Evolutionary conservation across 1,140 invertebrate species (phyloP), one percentile per base, ranked within the genome.

Genomic region (Zaprionus taronus): DNA sequence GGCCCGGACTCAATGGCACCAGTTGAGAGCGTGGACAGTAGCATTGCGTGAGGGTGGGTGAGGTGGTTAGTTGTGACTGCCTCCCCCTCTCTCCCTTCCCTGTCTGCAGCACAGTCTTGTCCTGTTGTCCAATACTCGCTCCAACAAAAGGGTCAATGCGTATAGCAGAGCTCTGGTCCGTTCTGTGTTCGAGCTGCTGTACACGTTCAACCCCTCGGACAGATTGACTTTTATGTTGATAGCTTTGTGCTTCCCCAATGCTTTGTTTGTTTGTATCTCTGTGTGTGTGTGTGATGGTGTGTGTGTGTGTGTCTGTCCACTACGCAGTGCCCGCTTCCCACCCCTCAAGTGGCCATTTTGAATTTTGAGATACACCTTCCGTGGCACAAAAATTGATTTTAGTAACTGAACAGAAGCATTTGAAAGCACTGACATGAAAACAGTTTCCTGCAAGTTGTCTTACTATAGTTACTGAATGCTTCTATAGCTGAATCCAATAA

Each of bases 161-260:
- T 55, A 72, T 7, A 56, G 53, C 68, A 61, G 38, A 64, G 71
- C 60, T 72, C 41, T 77, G 61, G 44, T 66, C 41, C 57, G 65
- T 63, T 65, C 65, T 70, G 58, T 64, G 63, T 64, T 67, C 14
- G 34, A 17, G 61, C 17, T 47, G 41, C 60, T 65, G 70, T 65
- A 60, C 70, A 72, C 70, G 63, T 84, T 84, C 82, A 75, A 84
- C 78, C 82, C 82, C 82, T 72, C 84, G 60, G 68, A 72, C 70
- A 85, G 82, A 84, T 84, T 85, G 82, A 84, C 82, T 84, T 84
- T 84, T 74, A 81, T 81, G 78, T 74, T 84, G 81, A 78, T 84
- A 84, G 64, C 74, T 64, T 44, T 64, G 17, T 60, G 51, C 26
- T 12, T 56, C n/a, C 7, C 41, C 41, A 47, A 47, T 47, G 41